Evolutionary conservation across 2,797 vertebrate genomes (phyloP).

Genomic region (Helicolenus hilgendorfi): DNA sequence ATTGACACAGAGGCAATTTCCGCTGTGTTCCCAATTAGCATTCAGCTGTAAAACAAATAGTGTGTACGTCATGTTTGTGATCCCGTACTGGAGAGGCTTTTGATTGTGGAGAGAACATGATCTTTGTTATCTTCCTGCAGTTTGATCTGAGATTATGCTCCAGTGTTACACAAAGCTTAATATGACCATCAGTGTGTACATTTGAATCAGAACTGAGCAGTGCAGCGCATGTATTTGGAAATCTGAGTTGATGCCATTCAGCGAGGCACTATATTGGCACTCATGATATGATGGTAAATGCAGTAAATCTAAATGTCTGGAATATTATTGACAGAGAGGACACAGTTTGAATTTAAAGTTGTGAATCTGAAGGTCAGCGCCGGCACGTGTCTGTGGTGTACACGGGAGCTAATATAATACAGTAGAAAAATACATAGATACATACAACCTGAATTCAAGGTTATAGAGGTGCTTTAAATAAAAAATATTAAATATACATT

Average conservation of each 20-base stretch:
- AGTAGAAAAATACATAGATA: not conserved
- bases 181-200: not conserved
- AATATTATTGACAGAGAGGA: not conserved
- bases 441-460: not conserved
- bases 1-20: slow-evolving; percentile 61
- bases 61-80: slow-evolving; percentile 18
- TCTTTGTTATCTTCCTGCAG: slow-evolving; percentile 13
- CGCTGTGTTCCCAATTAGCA: slow-evolving; percentile 50
- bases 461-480: not conserved
- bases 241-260: not conserved
- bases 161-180: slow-evolving; percentile 6
- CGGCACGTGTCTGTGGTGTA: slow-evolving; percentile 2
- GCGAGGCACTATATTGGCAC: not conserved
- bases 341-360: not conserved
- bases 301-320: not conserved
- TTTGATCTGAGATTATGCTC: slow-evolving; percentile 13
- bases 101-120: slow-evolving; percentile 26
- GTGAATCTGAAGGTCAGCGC: slow-evolving; percentile 14
- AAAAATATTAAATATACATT: not conserved
- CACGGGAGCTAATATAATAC: not conserved
- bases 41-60: slow-evolving; percentile 63
- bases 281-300: not conserved
- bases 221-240: not conserved
- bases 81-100: slow-evolving; percentile 36
- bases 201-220: not conserved